Percentiles rank a stretch among this genome's conserved stretches.
Conservation (phyloP, 2,113 vertebrate genomes). For the Hypomesus transpacificus region DNA sequence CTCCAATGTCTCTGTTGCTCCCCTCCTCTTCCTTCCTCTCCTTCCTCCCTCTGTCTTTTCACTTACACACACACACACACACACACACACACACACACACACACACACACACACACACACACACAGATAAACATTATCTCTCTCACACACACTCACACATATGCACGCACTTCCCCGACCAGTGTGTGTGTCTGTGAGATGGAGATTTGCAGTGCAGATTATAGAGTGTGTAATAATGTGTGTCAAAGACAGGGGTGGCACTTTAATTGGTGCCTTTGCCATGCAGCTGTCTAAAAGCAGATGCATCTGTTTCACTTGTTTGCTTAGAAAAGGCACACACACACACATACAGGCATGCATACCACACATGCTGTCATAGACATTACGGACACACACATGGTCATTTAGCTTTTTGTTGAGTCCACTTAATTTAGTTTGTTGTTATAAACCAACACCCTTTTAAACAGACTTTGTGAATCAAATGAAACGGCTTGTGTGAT, state of each 20-base stretch:
- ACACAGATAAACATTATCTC: background rate
- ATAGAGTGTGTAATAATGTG: constrained; percentile 52
- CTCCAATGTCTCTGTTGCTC: background rate
- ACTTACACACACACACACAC: background rate
- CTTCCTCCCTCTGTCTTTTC: constrained; percentile 1
- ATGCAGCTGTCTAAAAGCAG: constrained; percentile 48
- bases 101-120: background rate
- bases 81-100: background rate
- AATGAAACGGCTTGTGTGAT: too few relatives aligned
- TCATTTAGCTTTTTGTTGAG: background rate
- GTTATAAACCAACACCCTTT: too few relatives aligned
- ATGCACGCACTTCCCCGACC: background rate
- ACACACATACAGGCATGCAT: background rate
- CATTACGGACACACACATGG: background rate
- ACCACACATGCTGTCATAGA: background rate
- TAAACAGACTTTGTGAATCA: too few relatives aligned
- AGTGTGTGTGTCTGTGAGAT: constrained; percentile 30
- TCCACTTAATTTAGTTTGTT: background rate
- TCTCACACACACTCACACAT: constrained; percentile 11
- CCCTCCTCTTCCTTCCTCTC: background rate
- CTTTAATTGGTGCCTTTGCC: constrained; percentile 56
- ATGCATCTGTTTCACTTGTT: constrained; percentile 50
- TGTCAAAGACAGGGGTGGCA: constrained; percentile 53
- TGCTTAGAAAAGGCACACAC: constrained; percentile 5
- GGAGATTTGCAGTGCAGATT: constrained; percentile 52